Conservation (phyloP, 2,113 vertebrate species). For the Lophochroa leadbeateri region DNA sequence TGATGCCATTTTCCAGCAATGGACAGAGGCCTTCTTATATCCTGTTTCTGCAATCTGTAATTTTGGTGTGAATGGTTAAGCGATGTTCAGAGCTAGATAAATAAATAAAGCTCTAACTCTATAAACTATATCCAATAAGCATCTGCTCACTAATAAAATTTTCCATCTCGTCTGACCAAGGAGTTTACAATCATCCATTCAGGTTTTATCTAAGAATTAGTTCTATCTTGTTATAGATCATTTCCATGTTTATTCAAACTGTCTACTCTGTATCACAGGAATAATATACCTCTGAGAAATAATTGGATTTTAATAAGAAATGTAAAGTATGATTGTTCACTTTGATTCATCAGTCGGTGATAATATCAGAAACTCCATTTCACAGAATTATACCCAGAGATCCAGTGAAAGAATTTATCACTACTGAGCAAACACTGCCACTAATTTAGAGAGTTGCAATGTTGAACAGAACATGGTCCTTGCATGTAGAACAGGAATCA, state of each 20-base stretch:
- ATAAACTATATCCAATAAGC: not conserved
- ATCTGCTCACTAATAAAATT: not conserved
- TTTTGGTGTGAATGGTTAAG: not conserved
- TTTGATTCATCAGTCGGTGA: not conserved
- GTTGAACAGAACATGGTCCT: not conserved
- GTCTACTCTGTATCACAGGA: not conserved
- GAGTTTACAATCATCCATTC: not conserved
- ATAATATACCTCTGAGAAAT: not conserved
- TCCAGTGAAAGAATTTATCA: not conserved
- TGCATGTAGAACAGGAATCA: not conserved
- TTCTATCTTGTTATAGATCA: not conserved
- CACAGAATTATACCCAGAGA: not conserved
- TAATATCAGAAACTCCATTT: not conserved
- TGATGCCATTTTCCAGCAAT: not conserved
- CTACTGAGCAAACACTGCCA: not conserved
- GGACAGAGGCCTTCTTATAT: not conserved
- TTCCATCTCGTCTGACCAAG: not conserved
- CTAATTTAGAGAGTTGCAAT: not conserved
- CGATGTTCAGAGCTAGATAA: not conserved
- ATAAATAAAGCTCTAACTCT: not conserved
- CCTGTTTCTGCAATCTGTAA: not conserved
- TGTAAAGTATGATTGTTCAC: not conserved
- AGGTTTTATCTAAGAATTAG: not conserved
- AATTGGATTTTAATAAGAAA: not conserved
- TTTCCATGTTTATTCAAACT: slow-evolving; percentile 1